Conservation (phyloP, 2,113 vertebrate genomes). For the Siniperca knerii region DNA sequence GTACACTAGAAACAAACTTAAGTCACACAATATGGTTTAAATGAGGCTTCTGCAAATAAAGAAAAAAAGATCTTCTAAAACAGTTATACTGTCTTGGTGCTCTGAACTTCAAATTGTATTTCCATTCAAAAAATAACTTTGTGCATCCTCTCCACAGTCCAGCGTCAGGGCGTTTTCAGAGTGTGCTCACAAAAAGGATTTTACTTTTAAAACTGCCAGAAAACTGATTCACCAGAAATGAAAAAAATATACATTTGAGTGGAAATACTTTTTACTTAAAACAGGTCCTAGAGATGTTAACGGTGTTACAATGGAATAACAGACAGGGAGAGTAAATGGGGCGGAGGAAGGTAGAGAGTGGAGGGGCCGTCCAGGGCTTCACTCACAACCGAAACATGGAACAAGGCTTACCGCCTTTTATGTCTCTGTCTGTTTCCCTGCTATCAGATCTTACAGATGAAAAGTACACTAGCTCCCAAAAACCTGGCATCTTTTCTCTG, state of each 20-base stretch:
- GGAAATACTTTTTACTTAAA: slow-evolving; percentile 60
- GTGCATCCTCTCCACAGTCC: slow-evolving; percentile 41
- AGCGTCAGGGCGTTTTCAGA: slow-evolving; percentile 36
- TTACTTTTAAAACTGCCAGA: slow-evolving; percentile 35
- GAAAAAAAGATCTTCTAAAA: slow-evolving; percentile 37
- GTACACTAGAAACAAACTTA: slow-evolving; percentile 74
- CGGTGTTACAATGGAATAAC: slow-evolving; percentile 25
- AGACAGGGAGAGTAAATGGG: neutral
- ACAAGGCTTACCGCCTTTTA: too few relatives aligned
- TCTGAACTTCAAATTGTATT: slow-evolving; percentile 61
- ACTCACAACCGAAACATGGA: neutral
- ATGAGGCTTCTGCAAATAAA: slow-evolving; percentile 56
- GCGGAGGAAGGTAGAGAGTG: slow-evolving; percentile 9
- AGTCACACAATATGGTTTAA: slow-evolving; percentile 68
- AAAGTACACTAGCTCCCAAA: slow-evolving; percentile 34
- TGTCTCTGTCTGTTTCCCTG: neutral
- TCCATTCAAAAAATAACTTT: slow-evolving; percentile 56
- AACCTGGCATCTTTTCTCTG: slow-evolving; percentile 9
- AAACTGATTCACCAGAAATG: slow-evolving; percentile 28
- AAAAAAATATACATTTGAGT: slow-evolving; percentile 39
- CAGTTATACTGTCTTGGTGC: slow-evolving; percentile 52
- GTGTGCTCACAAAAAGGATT: slow-evolving; percentile 47
- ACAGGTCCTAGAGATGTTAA: slow-evolving; percentile 55
- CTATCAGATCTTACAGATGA: slow-evolving; percentile 37
- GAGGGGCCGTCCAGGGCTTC: slow-evolving; percentile 2